phyloP scores from a whole-genome alignment of 2,113 vertebrate species.

The Datnioides undecimradiatus region DNA sequence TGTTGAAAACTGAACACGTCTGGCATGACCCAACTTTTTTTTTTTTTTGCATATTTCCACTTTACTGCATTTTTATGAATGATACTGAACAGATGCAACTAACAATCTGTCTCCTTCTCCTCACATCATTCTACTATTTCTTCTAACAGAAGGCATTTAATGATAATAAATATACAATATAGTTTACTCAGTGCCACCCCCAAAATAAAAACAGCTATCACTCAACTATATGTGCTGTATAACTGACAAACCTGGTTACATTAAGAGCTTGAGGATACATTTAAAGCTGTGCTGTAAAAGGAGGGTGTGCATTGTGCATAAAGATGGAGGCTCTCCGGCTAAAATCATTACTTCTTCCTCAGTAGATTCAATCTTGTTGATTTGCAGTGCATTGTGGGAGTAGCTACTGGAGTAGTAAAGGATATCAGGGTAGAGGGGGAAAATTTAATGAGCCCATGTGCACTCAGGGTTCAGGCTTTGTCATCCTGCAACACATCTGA shows the following conservation, averaged over 20 bases:
- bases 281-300: background rate
- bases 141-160: background rate
- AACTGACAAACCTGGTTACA: background rate
- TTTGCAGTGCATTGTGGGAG: conserved; percentile 64
- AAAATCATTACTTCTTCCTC: conserved; percentile 1
- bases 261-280: background rate
- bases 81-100: too few species aligned
- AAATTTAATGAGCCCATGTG: background rate
- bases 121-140: background rate
- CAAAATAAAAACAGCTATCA: background rate
- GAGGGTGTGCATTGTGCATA: background rate
- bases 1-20: too few species aligned
- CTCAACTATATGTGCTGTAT: background rate
- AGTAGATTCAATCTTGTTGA: conserved; percentile 40
- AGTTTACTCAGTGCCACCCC: background rate
- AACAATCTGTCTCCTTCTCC: too few species aligned
- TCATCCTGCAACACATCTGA: conserved; percentile 7
- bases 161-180: background rate
- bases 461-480: background rate
- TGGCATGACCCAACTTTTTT: too few species aligned
- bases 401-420: background rate
- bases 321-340: conserved; percentile 9
- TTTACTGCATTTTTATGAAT: too few species aligned
- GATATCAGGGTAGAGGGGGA: background rate
- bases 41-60: too few species aligned